Conservation (phyloP, 2,113 vertebrate species). For the Sapayoa aenigma region DNA sequence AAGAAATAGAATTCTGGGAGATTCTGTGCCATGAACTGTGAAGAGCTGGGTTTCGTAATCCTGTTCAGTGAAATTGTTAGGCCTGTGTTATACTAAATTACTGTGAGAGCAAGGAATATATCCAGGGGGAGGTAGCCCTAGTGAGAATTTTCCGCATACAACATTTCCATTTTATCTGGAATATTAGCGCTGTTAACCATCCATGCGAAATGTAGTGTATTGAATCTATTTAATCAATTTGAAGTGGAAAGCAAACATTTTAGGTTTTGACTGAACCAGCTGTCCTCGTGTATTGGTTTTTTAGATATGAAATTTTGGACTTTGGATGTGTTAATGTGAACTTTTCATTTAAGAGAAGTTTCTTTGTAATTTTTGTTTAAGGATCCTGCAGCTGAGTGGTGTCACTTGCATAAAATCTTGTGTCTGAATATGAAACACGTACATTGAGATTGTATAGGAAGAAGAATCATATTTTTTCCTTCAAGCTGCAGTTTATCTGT, state of each 20-base stretch:
- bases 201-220: neutral
- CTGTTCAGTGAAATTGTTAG: neutral
- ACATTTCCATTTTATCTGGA: neutral
- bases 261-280: neutral
- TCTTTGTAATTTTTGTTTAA: neutral
- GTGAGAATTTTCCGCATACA: neutral
- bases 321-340: neutral
- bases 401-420: neutral
- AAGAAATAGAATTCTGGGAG: conserved; percentile 5
- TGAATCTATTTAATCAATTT: conserved; percentile 30
- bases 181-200: conserved; percentile 36
- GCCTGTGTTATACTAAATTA: neutral
- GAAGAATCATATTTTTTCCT: neutral
- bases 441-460: neutral
- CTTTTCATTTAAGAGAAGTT: neutral
- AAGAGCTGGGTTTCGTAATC: neutral
- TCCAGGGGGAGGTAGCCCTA: neutral
- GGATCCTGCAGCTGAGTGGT: neutral
- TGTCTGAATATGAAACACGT: neutral
- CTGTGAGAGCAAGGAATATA: neutral
- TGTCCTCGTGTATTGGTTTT: neutral
- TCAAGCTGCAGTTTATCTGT: neutral
- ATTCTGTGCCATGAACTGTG: neutral
- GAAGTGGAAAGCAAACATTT: neutral
- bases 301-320: neutral